Evolutionary conservation across 1,140 invertebrate genomes (phyloP), one percentile per base, ranked within the genome.

Genomic region (Scaptomyza pallida): DNA sequence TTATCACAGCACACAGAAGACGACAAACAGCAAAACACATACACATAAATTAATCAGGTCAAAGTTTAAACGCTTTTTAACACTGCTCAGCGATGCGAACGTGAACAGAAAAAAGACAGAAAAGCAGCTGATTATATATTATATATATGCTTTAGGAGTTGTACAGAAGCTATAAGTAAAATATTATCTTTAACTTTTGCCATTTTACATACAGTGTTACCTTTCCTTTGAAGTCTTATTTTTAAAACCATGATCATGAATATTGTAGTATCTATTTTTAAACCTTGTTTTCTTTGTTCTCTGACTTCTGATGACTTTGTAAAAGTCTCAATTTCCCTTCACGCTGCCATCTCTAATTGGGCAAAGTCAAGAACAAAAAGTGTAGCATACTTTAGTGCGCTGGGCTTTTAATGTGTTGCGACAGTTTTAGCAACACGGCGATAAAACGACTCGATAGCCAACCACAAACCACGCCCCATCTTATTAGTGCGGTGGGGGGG

Each of bases 371-470:
- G 9, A 35, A 33, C 30, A 70, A 70, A 77, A 71, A 75, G 50
- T 51, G 23, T 69, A 74, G 76, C 73, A 73, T 50, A 73, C 56
- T 72, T 83, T 71, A 54, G 37, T 45, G 51, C 50, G 71, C 43
- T 19, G 51, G 51, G 40, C 64, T 26, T 68, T 69, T 62, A 48
- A 69, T 60, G 65, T 86, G 61, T 71, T 75, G 76, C 64, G 76
- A 76, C 76, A 76, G 63, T 85, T 64, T 76, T 62, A 56, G 67
- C 33, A 54, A 62, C 50, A 15, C 37, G 33, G 47, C 56, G 67
- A 80, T 86, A 77, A 85, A 77, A 52, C 59, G 52, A 52, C 51
- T 30, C 61, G 70, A 78, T 83, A 82, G 50, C 45, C 17, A n/a
- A 35, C 30, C 35, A 19, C 51, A 13, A 6, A 26, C 44, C 55